Base-by-base conservation (phyloP, 2,797 vertebrate genomes). In the Echeneis naucrates region DNA sequence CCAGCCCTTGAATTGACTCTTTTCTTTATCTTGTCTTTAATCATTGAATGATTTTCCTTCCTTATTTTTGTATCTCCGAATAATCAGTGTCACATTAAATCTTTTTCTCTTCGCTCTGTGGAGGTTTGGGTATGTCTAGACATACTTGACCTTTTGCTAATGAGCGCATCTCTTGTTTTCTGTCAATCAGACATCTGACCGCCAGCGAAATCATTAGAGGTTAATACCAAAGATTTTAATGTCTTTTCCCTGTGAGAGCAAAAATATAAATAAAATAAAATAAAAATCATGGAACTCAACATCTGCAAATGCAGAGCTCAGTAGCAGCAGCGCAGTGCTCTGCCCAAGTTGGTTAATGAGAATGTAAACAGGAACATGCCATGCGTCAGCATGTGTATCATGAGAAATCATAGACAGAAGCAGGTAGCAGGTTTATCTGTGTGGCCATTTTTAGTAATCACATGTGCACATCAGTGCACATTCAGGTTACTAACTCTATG, bases 81-180 rank as follows among this genome's bases (percentile, higher is more conserved):
- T 23, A 40, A 12, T 21, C 14, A 19, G 8, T 6, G 8, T 13
- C 35, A 30, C 42, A 33, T 47, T 67, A 23, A 13, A 32, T 71
- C 69, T 19, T 38, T 37, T n/a, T 44, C 40, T 80, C 42, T 57
- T 62, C 37, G 42, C 55, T 62, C 19, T 45, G 37, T 44, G 13
- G 7, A 44, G 40, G 11, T 58, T 37, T 58, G 63, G 54, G 64
- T 81, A 53, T 80, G 59, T 44, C 33, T 0, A 0, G 19, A 38
- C n/a, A 48, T 60, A 53, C 26, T 62, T 83, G 79, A 88, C 79
- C 77, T 82, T 35, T 80, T 35, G 57, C 38, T 72, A 79, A 85
- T 75, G 61, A 83, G 53, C 61, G 24, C 12, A 19, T 56, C 13
- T 57, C 63, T 63, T 58, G 57, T 77, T 80, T 37, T n/a, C 8